These are phyloP conservation scores for Eupleurogrammus muticus DNA, from an alignment of 2,797 vertebrate species.

Conservation along the genomic window DNA sequence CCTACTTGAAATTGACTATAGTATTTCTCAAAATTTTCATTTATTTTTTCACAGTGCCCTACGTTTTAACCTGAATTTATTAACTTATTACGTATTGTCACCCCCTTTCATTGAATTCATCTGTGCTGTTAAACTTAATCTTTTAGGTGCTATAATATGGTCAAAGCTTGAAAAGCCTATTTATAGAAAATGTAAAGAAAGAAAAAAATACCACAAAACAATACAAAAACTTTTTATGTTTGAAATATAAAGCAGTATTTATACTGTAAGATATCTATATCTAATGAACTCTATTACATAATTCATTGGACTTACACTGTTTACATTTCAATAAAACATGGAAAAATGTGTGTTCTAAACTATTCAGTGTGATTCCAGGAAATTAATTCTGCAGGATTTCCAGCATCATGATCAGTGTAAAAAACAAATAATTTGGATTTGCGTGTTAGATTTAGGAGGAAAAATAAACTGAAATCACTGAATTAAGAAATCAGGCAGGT, in stretches of 20 bases:
- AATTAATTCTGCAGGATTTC: neutral
- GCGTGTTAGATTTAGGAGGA: constrained; percentile 18
- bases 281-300: too few relatives aligned
- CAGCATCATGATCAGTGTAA: neutral
- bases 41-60: neutral
- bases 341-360: too few relatives aligned
- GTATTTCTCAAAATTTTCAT: neutral
- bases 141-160: neutral
- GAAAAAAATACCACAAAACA: neutral
- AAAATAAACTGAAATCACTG: neutral
- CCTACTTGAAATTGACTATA: neutral
- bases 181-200: neutral
- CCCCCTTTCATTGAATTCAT: neutral
- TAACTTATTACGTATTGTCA: neutral
- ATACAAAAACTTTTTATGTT: too few relatives aligned
- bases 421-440: constrained; percentile 1
- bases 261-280: too few relatives aligned
- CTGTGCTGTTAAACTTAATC: neutral
- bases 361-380: neutral
- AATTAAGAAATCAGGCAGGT: neutral
- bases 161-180: neutral
- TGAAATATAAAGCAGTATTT: too few relatives aligned
- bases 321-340: too few relatives aligned
- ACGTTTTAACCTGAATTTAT: neutral
- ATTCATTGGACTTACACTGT: too few relatives aligned